Percentiles rank a stretch among this genome's conserved stretches.
Conservation (phyloP, 2,113 vertebrate genomes). For the Gasterosteus nipponicus region DNA sequence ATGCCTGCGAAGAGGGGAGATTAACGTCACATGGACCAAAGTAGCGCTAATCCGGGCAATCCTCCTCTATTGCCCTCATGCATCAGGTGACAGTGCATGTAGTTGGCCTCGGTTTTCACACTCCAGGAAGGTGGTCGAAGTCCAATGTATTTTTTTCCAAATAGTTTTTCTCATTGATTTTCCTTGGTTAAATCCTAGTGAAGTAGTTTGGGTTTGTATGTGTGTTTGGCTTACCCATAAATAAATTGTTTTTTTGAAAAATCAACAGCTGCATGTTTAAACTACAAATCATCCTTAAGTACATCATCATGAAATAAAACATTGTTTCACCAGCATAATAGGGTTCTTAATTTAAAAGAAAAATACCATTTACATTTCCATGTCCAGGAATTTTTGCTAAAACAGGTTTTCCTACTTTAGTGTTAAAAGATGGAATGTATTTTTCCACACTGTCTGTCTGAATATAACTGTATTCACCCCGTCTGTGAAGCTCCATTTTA, state of each 20-base stretch:
- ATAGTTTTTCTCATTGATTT: not conserved
- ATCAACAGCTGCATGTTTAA: not conserved
- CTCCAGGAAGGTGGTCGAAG: not conserved
- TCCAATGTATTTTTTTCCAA: not conserved
- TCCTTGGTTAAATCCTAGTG: not conserved
- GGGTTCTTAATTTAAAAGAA: not conserved
- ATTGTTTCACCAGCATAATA: conserved; percentile 14
- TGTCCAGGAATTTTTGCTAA: not conserved
- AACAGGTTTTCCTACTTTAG: not conserved
- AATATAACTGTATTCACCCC: too few species aligned
- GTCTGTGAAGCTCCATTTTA: too few species aligned
- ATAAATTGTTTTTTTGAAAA: not conserved
- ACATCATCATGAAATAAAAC: not conserved
- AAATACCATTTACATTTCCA: not conserved
- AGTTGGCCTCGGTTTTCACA: not conserved
- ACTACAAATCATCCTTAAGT: not conserved
- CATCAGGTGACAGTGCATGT: not conserved
- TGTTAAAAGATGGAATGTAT: not conserved
- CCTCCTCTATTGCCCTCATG: not conserved
- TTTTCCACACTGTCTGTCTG: too few species aligned
- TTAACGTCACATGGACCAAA: not conserved
- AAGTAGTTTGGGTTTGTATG: not conserved
- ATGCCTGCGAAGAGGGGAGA: not conserved
- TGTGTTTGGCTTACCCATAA: not conserved
- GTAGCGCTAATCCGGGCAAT: not conserved